These are phyloP conservation scores for Oryzias dopingdopingensis DNA, from an alignment of 2,797 vertebrate species.

Conservation along the genomic window DNA sequence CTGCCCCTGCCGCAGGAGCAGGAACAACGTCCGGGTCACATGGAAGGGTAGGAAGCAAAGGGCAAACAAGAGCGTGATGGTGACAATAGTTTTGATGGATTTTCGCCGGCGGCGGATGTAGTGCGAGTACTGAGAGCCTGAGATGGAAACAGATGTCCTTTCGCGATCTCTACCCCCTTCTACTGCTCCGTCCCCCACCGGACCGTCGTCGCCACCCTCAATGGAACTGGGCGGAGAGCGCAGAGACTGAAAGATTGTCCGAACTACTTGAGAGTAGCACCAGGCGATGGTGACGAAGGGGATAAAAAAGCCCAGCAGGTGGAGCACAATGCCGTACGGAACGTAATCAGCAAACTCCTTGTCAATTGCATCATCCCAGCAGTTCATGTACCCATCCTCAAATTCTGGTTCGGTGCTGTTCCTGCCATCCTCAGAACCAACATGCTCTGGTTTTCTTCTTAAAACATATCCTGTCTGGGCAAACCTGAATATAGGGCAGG, in stretches of 20 bases:
- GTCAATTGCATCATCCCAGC: conserved; percentile 83
- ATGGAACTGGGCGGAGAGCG: conserved; percentile 68
- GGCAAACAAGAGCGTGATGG: conserved; percentile 82
- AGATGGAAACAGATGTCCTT: conserved; percentile 68
- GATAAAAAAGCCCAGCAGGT: conserved; percentile 80
- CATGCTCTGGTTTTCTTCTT: conserved; percentile 26
- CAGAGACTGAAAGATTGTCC: conserved; percentile 79
- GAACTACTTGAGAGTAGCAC: conserved; percentile 83
- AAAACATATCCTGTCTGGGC: conserved; percentile 75
- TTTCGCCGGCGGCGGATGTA: conserved; percentile 77
- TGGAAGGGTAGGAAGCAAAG: conserved; percentile 84
- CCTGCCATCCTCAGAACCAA: conserved; percentile 2
- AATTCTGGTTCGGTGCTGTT: conserved; percentile 34
- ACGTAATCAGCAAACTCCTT: conserved; percentile 80
- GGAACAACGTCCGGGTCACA: conserved; percentile 81
- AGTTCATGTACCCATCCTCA: conserved; percentile 68
- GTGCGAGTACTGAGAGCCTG: conserved; percentile 72
- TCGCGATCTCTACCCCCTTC: conserved; percentile 48
- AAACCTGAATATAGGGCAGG: conserved; percentile 83
- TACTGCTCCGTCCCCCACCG: conserved; percentile 36
- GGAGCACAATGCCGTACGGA: conserved; percentile 81
- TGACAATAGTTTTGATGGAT: conserved; percentile 82
- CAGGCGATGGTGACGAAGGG: conserved; percentile 83
- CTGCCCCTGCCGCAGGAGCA: conserved; percentile 73
- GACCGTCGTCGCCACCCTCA: conserved; percentile 49